Base-by-base conservation (phyloP, 2,113 vertebrate genomes). In the Chelonoidis abingdonii region DNA sequence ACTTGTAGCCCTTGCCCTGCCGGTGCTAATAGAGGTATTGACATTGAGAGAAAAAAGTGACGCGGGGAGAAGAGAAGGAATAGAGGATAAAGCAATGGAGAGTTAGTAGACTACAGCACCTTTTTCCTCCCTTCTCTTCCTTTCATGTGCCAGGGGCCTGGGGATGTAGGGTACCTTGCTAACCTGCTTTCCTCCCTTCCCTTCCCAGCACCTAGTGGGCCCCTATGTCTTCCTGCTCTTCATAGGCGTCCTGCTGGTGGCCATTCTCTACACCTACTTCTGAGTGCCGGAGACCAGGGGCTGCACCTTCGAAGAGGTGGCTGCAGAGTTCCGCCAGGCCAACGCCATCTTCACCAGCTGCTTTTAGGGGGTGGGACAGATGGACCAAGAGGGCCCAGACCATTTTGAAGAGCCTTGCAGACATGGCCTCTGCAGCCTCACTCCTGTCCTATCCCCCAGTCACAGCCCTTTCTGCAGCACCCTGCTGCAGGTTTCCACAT, bases 161-260 rank as follows among this genome's bases (percentile, higher is more conserved):
- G 38, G 56, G 19, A 57, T 35, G 65, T 57, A 13, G 12, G 5
- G 57, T 25, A 59, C 57, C 57, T 59, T 59, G 57, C 65, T 72
- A 17, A 72, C 53, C 83, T 65, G 65, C 56, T 31, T 21, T 85
- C 41, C 56, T 75, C 53, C 6, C 83, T 90, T 79, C 53, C 86
- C 41, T 38, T 19, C 50, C 22, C 94, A 99, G 98, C 92, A 97
- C 31, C 84, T 98, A 41, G 98, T 98, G 19, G 98, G 97, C 4
- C 89, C 98, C 1, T 99, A 98, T 3, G 98, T 99, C 86, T 99
- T 99, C 97, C 97, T 99, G 96, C 98, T 99, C 94, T 99, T 99
- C 86, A 84, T 97, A 87, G 12, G 98, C 52, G 54, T 99, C 47
- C 98, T 98, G 54, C 92, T 98, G 75, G 0, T 98, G 6, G 98